These are phyloP conservation scores for Apocrypta bakeri DNA, from an alignment of 1,140 invertebrate species.

Conservation along the genomic window DNA sequence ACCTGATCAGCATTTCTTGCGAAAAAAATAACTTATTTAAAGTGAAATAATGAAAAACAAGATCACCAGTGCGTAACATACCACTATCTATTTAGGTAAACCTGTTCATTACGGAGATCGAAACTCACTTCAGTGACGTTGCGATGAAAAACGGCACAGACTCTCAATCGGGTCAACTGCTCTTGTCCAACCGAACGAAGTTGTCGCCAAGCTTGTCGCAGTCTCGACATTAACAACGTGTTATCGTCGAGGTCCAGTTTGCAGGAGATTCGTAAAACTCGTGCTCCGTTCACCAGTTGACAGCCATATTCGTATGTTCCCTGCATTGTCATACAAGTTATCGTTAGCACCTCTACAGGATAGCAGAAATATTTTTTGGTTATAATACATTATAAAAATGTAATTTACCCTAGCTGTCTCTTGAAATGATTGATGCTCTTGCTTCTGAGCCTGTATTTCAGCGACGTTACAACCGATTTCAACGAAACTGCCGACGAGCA, in stretches of 20 bases:
- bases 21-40: no score
- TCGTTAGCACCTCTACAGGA: no score
- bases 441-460: constrained; percentile 85
- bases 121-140: constrained; percentile 79
- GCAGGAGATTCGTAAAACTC: constrained; percentile 83
- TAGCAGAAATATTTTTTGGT: no score
- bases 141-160: constrained; percentile 85
- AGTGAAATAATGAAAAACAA: background rate
- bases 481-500: constrained; percentile 81
- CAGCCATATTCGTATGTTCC: constrained; percentile 87
- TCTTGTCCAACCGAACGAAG: constrained; percentile 83
- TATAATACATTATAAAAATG: no score
- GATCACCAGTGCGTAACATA: background rate
- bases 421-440: constrained; percentile 85
- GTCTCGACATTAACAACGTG: constrained; percentile 72
- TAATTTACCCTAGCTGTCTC: constrained; percentile 81
- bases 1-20: no score
- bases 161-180: constrained; percentile 84
- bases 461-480: constrained; percentile 82
- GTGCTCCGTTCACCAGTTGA: constrained; percentile 83
- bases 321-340: constrained; percentile 74
- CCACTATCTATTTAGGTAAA: background rate
- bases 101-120: background rate
- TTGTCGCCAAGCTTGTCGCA: constrained; percentile 82
- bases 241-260: constrained; percentile 79